phyloP scores from a whole-genome alignment of 2,888 invertebrate genomes.

The Drosophila acutilabella region DNA sequence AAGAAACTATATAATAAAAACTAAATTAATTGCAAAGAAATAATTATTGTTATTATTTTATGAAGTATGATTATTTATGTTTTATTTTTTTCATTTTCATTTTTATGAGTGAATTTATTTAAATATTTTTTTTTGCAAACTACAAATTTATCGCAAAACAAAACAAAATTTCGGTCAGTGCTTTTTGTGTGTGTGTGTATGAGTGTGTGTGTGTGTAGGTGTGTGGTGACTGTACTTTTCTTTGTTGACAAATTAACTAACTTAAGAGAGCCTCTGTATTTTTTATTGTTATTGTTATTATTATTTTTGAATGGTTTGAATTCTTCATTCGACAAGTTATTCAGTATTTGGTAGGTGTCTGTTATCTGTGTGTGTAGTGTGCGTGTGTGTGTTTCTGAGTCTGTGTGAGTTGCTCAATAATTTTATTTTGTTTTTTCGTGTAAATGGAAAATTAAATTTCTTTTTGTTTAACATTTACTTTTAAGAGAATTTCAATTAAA shows the following conservation, averaged over 20 bases:
- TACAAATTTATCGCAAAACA: constrained; percentile 72
- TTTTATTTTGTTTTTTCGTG: constrained; percentile 64
- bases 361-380: constrained; percentile 28
- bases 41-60: constrained; percentile 49
- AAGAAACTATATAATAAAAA: constrained; percentile 46
- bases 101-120: constrained; percentile 19
- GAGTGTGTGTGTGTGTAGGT: background rate
- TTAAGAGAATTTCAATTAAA: constrained; percentile 47
- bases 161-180: constrained; percentile 71
- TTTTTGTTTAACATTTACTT: constrained; percentile 56
- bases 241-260: constrained; percentile 60
- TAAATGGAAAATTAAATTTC: constrained; percentile 73
- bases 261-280: constrained; percentile 80
- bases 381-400: constrained; percentile 44
- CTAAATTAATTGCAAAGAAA: constrained; percentile 56
- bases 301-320: constrained; percentile 52
- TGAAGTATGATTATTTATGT: constrained; percentile 52
- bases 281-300: constrained; percentile 40
- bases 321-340: constrained; percentile 70
- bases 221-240: constrained; percentile 55
- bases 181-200: constrained; percentile 1
- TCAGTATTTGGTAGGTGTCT: constrained; percentile 61
- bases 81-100: constrained; percentile 29
- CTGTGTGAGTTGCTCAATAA: constrained; percentile 53
- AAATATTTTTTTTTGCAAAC: constrained; percentile 57